phyloP scores from a whole-genome alignment of 2,888 invertebrate species.

The Melieria crassipennis region DNA sequence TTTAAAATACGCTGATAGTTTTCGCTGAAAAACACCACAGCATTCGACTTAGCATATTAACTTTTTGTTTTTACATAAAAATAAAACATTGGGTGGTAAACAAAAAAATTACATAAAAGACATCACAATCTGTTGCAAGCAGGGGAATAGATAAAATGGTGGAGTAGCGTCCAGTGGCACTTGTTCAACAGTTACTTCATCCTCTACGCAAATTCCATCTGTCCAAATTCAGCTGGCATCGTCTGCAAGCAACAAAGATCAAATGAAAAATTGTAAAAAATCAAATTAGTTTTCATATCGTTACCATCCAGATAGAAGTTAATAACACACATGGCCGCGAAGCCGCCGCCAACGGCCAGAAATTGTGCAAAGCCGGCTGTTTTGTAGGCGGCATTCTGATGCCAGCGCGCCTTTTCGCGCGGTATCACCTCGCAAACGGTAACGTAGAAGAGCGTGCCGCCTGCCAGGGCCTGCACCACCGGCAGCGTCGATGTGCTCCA shows the following conservation, averaged over 20 bases:
- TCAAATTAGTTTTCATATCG: constrained; percentile 31
- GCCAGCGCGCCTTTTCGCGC: constrained; percentile 79
- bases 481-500: constrained; percentile 68
- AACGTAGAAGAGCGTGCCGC: constrained; percentile 80
- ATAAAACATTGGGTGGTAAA: too few relatives aligned
- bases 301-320: constrained; percentile 70
- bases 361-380: constrained; percentile 74
- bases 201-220: too few relatives aligned
- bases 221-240: constrained; percentile 14
- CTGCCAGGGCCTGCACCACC: constrained; percentile 77
- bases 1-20: too few relatives aligned
- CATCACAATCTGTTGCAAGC: too few relatives aligned
- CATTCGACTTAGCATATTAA: too few relatives aligned
- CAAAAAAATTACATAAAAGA: too few relatives aligned
- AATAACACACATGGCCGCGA: constrained; percentile 72
- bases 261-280: background rate
- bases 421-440: constrained; percentile 82
- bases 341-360: constrained; percentile 71
- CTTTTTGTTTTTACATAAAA: too few relatives aligned
- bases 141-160: background rate
- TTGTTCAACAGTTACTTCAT: background rate
- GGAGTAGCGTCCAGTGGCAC: background rate
- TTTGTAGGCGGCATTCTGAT: constrained; percentile 68
- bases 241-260: constrained; percentile 12
- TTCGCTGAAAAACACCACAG: too few relatives aligned